A percentile compares a stretch with the other conserved stretches of the same genome.
Evolutionary conservation across 2,113 vertebrate genomes (phyloP).

Genomic region (Ammodytes dubius): DNA sequence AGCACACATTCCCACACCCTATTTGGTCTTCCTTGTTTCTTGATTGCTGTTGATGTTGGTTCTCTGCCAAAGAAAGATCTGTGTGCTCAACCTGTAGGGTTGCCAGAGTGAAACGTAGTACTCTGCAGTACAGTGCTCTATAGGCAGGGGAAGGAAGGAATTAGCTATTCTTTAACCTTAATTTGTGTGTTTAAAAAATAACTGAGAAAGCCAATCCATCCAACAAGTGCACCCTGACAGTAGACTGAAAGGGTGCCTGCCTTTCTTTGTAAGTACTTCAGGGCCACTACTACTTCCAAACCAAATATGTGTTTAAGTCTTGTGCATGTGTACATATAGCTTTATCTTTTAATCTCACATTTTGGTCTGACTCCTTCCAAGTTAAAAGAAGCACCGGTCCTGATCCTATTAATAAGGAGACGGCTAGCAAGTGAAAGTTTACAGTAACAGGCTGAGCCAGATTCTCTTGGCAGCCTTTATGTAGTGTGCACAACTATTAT

Average conservation of each 20-base stretch:
- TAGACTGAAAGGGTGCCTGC: not conserved
- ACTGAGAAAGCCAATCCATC: too few species aligned
- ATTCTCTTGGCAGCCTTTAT: not conserved
- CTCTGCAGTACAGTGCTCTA: not conserved
- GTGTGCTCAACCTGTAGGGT: conserved; percentile 39
- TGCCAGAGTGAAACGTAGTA: conserved; percentile 13
- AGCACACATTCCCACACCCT: conserved; percentile 50
- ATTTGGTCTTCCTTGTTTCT: conserved; percentile 51
- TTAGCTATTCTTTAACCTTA: not conserved
- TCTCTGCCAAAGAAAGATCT: conserved; percentile 45
- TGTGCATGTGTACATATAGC: not conserved
- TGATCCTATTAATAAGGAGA: conserved; percentile 50
- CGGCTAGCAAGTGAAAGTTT: conserved; percentile 10
- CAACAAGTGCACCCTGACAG: not conserved
- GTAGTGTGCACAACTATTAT: conserved; percentile 8
- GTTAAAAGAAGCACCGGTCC: conserved; percentile 50
- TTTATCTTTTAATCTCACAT: conserved; percentile 18
- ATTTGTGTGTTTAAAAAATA: not conserved
- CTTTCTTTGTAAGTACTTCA: not conserved
- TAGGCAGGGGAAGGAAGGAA: conserved; percentile 7
- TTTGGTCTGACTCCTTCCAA: conserved; percentile 6
- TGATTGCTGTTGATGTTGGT: conserved; percentile 65
- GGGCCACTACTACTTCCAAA: not conserved
- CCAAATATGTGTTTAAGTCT: not conserved
- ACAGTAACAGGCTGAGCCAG: conserved; percentile 8